Conservation (phyloP, 2,888 invertebrate genomes). For the Polyommatus iphigenia region DNA sequence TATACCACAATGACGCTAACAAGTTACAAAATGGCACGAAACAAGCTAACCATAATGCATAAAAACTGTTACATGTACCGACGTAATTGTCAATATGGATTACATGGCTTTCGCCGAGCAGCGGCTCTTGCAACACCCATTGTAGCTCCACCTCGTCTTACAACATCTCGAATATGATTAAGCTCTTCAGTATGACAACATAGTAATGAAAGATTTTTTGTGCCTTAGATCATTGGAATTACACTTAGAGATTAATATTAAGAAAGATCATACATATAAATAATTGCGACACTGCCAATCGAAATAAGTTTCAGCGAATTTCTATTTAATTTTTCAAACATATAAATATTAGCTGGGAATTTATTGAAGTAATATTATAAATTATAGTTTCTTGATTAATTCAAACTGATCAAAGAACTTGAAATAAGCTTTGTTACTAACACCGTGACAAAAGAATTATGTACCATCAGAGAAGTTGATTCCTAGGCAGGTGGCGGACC, state of each 20-base stretch:
- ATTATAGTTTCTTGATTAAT: no score
- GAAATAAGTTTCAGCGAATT: no score
- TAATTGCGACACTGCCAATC: background rate
- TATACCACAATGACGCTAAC: conserved; percentile 5
- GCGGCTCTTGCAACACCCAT: conserved; percentile 71
- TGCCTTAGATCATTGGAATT: background rate
- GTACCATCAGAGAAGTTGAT: no score
- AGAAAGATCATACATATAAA: background rate
- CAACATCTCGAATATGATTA: conserved; percentile 75
- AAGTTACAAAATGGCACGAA: conserved; percentile 23
- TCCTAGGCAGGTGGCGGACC: no score
- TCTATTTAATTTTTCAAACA: background rate
- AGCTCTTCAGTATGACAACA: conserved; percentile 68
- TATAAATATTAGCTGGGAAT: background rate
- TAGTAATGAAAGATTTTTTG: conserved; percentile 34
- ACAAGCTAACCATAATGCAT: conserved; percentile 55
- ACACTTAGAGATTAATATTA: background rate
- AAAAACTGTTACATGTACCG: conserved; percentile 63
- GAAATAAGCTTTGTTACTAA: no score
- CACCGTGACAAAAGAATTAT: no score
- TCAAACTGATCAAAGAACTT: no score
- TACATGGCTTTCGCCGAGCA: conserved; percentile 67
- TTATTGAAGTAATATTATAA: background rate
- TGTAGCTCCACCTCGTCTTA: conserved; percentile 75
- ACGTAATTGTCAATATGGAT: conserved; percentile 58